phyloP scores from a whole-genome alignment of 2,797 vertebrate genomes.

The Chloroceryle inda region DNA sequence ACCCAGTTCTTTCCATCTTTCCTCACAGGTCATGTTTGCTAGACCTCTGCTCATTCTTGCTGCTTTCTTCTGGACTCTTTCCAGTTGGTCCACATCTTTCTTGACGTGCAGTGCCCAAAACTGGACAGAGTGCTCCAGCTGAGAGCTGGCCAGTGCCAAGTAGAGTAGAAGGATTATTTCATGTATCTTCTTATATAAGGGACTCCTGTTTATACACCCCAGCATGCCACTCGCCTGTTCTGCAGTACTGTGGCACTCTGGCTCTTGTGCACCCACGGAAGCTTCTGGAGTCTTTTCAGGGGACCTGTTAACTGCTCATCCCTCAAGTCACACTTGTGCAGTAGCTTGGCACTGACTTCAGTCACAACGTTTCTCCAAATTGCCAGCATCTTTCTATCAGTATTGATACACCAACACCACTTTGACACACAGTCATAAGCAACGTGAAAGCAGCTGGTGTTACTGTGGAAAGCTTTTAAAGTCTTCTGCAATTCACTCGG shows the following conservation, averaged over 20 bases:
- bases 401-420: not conserved
- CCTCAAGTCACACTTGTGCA: not conserved
- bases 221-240: not conserved
- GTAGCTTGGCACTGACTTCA: not conserved
- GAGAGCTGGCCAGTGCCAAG: not conserved
- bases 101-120: conserved; percentile 36
- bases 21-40: conserved; percentile 73
- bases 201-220: conserved; percentile 10
- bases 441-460: not conserved
- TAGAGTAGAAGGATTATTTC: not conserved
- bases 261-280: not conserved
- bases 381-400: not conserved
- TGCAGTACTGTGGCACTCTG: not conserved
- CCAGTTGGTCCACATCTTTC: conserved; percentile 36
- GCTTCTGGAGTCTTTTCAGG: not conserved
- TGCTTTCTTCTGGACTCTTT: conserved; percentile 59
- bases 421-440: not conserved
- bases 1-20: conserved; percentile 54
- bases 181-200: not conserved
- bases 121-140: not conserved
- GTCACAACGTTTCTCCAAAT: not conserved
- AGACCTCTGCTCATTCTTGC: conserved; percentile 65
- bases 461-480: not conserved
- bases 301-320: not conserved
- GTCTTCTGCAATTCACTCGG: not conserved